A percentile compares a stretch with the other conserved stretches of the same genome.
Evolutionary conservation across 2,797 vertebrate species (phyloP).

Genomic region (Channallabes apus): DNA sequence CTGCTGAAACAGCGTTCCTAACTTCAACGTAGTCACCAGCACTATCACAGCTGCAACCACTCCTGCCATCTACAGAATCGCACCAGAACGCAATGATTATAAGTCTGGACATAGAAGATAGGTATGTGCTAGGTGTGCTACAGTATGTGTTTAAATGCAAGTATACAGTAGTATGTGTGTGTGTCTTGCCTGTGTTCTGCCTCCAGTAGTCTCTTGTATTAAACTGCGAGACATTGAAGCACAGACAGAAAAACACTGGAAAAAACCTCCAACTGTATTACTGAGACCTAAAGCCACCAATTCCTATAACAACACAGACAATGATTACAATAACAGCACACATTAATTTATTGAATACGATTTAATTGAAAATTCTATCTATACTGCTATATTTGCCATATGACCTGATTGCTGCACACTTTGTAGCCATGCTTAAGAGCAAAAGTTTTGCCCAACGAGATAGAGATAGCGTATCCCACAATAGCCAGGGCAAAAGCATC

Average conservation of each 20-base stretch:
- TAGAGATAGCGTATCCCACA: constrained; percentile 92
- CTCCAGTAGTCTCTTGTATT: constrained; percentile 90
- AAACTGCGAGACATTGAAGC: constrained; percentile 96
- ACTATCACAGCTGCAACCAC: constrained; percentile 84
- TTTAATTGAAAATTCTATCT: background rate
- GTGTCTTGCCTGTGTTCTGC: constrained; percentile 87
- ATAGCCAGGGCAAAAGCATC: constrained; percentile 92
- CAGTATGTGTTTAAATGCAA: background rate
- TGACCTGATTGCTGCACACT: constrained; percentile 93
- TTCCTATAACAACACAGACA: constrained; percentile 75
- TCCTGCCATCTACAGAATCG: constrained; percentile 80
- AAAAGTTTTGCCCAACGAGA: constrained; percentile 97
- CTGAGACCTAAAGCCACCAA: constrained; percentile 90
- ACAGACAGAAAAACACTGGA: constrained; percentile 91
- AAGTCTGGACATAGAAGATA: background rate
- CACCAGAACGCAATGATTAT: constrained; percentile 22
- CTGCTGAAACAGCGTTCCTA: constrained; percentile 87
- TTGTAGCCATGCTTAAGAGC: constrained; percentile 94
- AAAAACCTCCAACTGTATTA: constrained; percentile 87
- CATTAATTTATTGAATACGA: background rate
- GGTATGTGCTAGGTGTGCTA: background rate
- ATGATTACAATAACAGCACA: background rate
- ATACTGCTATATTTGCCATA: background rate
- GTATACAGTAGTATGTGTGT: background rate
- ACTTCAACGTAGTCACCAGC: constrained; percentile 87